A percentile compares a stretch with the other conserved stretches of the same genome.
Evolutionary conservation across 2,888 invertebrate genomes (phyloP).

Genomic region (Chrysolina oricalcia): DNA sequence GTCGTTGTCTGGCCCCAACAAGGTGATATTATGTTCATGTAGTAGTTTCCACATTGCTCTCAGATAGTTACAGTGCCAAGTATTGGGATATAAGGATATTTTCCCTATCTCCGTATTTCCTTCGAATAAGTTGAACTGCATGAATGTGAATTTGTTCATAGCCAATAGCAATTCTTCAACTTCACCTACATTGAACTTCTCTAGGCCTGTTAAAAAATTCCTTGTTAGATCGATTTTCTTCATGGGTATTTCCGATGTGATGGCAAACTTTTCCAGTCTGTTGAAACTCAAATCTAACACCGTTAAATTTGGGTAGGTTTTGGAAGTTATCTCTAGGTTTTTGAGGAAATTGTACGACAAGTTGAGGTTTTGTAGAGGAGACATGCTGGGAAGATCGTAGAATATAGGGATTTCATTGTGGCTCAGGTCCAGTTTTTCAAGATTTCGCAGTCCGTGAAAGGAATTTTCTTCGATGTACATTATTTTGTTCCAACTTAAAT

Average conservation of each 20-base stretch:
- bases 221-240: neutral
- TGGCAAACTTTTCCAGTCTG: neutral
- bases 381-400: too few species aligned
- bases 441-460: too few species aligned
- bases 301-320: neutral
- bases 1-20: neutral
- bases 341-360: neutral
- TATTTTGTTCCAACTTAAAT: too few species aligned
- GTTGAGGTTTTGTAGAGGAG: too few species aligned
- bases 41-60: neutral
- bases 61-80: neutral
- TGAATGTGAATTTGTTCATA: neutral
- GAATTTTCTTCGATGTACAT: too few species aligned
- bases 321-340: neutral
- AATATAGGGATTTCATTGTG: too few species aligned
- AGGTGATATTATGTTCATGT: neutral
- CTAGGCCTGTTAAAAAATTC: neutral
- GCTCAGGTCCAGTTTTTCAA: too few species aligned
- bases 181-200: neutral
- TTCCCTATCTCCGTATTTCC: neutral
- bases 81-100: neutral
- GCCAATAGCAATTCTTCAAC: neutral
- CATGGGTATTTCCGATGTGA: neutral
- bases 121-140: neutral
- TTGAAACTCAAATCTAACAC: neutral